Base-by-base conservation (phyloP, 2,113 vertebrate species). In the Ascaphus truei region DNA sequence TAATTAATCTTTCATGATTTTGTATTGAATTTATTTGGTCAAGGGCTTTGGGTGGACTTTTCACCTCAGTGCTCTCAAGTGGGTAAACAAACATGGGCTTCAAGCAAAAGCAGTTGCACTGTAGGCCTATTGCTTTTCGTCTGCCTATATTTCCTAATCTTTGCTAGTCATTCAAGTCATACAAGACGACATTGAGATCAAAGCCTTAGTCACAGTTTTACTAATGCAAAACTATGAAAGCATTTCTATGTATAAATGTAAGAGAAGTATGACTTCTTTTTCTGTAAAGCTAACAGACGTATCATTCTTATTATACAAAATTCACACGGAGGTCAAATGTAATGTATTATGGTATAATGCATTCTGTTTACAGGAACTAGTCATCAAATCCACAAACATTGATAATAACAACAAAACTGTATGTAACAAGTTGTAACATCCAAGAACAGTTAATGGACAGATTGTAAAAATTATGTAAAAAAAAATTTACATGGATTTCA, bases 61-160 rank as follows among this genome's bases (percentile, higher is more conserved):
- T 91, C 88, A 91, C 88, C 89, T 89, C 85, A 68, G 72, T 83
- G 77, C 81, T 81, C 75, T 81, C 74, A 75, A 79, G 81, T 72
- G 75, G 72, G 65, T 66, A 65, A 66, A 77, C 79, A 86, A 89
- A 85, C 69, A 81, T 73, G 81, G 63, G 73, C 65, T 76, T 75
- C 78, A 73, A 75, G 80, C 27, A 30, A 39, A 59, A 72, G 77
- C 57, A 81, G 73, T n/a, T 7, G n/a, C 58, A 61, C 76, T 69
- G 67, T 79, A 51, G 76, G 68, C 66, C 62, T 27, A 31, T 9
- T 12, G 5, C 59, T 62, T 64, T 57, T 30, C 80, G 83, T 81
- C 68, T 84, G 69, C 65, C 71, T 67, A 47, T 75, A 61, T 77
- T 77, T 81, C 68, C 68, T 74, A 76, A 68, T 77, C 71, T 37